These are phyloP conservation scores for Cotesia typhae DNA, from an alignment of 1,140 invertebrate genomes.

Conservation along the genomic window DNA sequence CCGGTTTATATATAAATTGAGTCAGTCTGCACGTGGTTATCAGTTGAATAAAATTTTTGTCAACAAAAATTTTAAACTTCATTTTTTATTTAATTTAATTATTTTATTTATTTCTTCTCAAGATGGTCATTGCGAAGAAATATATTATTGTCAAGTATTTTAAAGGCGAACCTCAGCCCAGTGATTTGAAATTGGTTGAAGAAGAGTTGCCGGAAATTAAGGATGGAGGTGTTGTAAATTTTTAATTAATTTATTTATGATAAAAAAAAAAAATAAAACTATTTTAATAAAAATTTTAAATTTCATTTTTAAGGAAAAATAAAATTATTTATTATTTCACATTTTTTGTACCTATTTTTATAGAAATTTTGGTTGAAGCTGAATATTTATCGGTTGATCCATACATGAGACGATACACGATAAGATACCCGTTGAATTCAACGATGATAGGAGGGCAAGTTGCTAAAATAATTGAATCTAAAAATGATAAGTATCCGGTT, in stretches of 20 bases:
- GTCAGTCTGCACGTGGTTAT: too few relatives aligned
- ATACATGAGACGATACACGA: slow-evolving; percentile 72
- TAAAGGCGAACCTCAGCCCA: slow-evolving; percentile 71
- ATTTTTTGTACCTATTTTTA: slow-evolving; percentile 33
- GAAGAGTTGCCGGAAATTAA: slow-evolving; percentile 71
- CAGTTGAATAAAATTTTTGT: too few relatives aligned
- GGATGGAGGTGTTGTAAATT: slow-evolving; percentile 68
- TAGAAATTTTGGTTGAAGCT: slow-evolving; percentile 74
- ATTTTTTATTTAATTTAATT: too few relatives aligned
- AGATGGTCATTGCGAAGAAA: slow-evolving; percentile 69
- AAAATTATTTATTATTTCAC: slow-evolving; percentile 16
- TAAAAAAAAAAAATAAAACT: background rate
- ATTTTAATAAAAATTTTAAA: too few relatives aligned
- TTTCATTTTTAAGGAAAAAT: too few relatives aligned
- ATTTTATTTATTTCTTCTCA: background rate
- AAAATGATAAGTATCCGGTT: slow-evolving; percentile 69
- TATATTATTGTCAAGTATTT: slow-evolving; percentile 72
- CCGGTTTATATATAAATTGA: too few relatives aligned
- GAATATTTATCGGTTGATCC: slow-evolving; percentile 77
- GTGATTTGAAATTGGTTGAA: slow-evolving; percentile 72
- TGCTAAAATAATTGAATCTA: slow-evolving; percentile 72
- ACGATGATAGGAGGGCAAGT: slow-evolving; percentile 73
- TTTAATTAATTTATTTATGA: slow-evolving; percentile 8
- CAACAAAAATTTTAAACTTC: too few relatives aligned
- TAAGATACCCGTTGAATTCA: slow-evolving; percentile 63